Base-by-base conservation (phyloP, 1,140 invertebrate species). In the Heliothis subflexa region DNA sequence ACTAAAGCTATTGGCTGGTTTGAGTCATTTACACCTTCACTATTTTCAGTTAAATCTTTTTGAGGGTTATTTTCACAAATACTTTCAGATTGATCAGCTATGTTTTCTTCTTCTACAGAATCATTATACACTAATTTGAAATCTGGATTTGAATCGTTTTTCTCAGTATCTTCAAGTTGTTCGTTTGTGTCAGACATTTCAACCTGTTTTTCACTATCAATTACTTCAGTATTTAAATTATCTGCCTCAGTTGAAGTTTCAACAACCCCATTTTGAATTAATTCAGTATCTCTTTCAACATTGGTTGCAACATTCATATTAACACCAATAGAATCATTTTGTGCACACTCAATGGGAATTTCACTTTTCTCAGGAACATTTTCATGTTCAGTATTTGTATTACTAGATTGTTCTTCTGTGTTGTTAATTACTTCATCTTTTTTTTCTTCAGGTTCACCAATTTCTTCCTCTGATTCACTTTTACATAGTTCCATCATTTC, bases 401-500 rank as follows among this genome's bases (percentile, higher is more conserved):
- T 74, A 10, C 45, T 40, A 61, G 45, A 40, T 57, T 10, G 3
- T 54, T 77, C 5, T 9, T 71, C 28, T 25, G 55, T 74, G 66
- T 74, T 70, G n/a, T 40, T 3, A 2, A 73, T 12, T 14, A 74
- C n/a, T 61, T 61, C 72, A 45, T 68, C 54, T 57, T 28, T 16
- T 76, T 75, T 79, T 54, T 79, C 62, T 64, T 64, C 55, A 78
- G 21, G 33, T 50, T 71, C 71, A 59, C 70, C 55, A 64, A 47
- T 76, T 78, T 96, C 95, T 90, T 89, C 89, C 45, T 93, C 91
- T 66, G 85, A 82, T 12, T 96, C 96, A 88, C 95, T 96, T 87
- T 96, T 96, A 83, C 95, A 96, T 81, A 96, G 92, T 81, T 95
- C 93, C 83, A 96, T 94, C 62, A 96, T 95, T 90, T 95, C 94